Base-by-base conservation (phyloP, 2,113 vertebrate genomes). In the Ptilorrhoa leucosticta region DNA sequence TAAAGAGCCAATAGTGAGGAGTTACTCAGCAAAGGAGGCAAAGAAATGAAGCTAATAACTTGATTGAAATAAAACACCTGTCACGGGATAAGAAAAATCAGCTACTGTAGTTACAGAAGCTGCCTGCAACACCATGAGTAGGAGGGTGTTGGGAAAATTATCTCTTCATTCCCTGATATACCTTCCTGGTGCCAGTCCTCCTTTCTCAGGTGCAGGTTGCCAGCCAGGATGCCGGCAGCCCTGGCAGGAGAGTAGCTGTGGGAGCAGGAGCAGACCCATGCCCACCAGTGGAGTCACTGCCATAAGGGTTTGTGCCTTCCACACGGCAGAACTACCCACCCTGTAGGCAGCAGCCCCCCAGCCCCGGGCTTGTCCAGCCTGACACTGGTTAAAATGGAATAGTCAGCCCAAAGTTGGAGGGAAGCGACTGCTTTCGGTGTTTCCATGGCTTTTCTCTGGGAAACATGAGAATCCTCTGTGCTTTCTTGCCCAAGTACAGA, bases 61-160 rank as follows among this genome's bases (percentile, higher is more conserved):
- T 78, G 76, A 92, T 58, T 92, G 95, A 93, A 92, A 89, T 79
- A 84, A 91, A 94, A 78, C 86, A 96, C 61, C 78, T 81, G 39
- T 54, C 80, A 89, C 13, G 22, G 35, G 61, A 84, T 89, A 66
- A 73, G 81, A 70, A 80, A 85, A 83, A 73, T 71, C 68, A 83
- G 39, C 60, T 88, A 7, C 35, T 9, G 1, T 54, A 40, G 33
- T 66, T 78, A 56, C 7, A 86, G 51, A 26, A 83, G 33, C 63
- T 87, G 73, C n/a, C 50, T 91, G 80, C 42, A 87, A 40, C 37
- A 63, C 56, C 2, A 0, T 37, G 64, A 75, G 53, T 45, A 86
- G 69, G 78, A 94, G 37, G 10, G 28, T 40, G 61, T 14, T 47
- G 69, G n/a, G 44, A 33, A 86, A 71, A 65, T 71, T 16, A 22